Evolutionary conservation across 2,888 invertebrate genomes (phyloP).

Genomic region (Lamellibrachia columna): DNA sequence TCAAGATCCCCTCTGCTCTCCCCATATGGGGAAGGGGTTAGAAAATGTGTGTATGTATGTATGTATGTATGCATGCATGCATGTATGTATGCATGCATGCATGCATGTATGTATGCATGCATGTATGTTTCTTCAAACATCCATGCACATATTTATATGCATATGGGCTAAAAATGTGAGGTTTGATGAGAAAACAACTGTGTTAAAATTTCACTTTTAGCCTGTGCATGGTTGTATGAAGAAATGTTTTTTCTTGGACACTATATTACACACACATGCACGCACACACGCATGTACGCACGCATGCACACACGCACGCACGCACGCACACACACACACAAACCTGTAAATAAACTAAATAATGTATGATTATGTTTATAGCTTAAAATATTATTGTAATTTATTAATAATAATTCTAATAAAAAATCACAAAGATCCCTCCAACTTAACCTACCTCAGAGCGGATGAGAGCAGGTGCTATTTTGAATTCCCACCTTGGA

Average conservation of each 20-base stretch:
- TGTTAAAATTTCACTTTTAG: not conserved
- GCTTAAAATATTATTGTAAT: too few relatives aligned
- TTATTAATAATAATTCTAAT: too few relatives aligned
- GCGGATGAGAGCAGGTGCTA: not conserved
- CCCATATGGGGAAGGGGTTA: not conserved
- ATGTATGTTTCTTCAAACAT: not conserved
- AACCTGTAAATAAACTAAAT: too few relatives aligned
- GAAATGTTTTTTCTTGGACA: not conserved
- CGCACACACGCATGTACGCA: too few relatives aligned
- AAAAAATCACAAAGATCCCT: too few relatives aligned
- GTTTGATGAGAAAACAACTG: too few relatives aligned
- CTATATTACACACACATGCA: too few relatives aligned
- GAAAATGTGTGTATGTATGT: not conserved
- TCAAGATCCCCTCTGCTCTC: too few relatives aligned
- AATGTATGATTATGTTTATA: too few relatives aligned
- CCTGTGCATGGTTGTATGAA: not conserved
- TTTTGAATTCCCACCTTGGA: not conserved
- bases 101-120: not conserved
- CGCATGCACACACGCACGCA: too few relatives aligned
- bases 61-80: not conserved
- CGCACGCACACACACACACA: too few relatives aligned
- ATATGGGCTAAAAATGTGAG: too few relatives aligned
- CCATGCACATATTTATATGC: not conserved
- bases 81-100: not conserved
- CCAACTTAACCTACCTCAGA: not conserved